These are phyloP conservation scores for Ceratotherium simum DNA, from an alignment of 2,113 vertebrate species.

Conservation along the genomic window DNA sequence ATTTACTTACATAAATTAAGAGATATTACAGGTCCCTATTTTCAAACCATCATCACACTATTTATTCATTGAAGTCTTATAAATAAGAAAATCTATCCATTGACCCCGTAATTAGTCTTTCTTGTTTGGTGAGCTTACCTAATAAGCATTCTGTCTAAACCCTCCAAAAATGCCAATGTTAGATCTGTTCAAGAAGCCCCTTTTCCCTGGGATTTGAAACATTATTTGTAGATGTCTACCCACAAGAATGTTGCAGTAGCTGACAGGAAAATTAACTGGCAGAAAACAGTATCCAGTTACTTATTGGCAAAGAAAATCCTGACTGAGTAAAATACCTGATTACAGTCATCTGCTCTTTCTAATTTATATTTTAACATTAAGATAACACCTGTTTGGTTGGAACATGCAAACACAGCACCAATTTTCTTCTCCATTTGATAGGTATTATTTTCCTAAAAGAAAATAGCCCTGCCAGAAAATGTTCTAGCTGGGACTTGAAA, in stretches of 20 bases:
- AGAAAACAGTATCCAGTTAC: constrained; percentile 8
- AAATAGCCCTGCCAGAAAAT: constrained; percentile 57
- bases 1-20: constrained; percentile 31
- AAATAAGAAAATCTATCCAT: constrained; percentile 63
- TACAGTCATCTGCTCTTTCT: not conserved
- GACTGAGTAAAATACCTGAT: not conserved
- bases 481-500: constrained; percentile 20
- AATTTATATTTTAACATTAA: constrained; percentile 4
- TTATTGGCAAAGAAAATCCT: constrained; percentile 12
- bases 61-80: constrained; percentile 47
- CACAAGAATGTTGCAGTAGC: not conserved
- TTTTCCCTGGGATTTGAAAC: constrained; percentile 32
- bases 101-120: constrained; percentile 35
- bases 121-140: constrained; percentile 18
- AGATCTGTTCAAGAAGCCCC: not conserved
- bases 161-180: constrained; percentile 49
- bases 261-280: constrained; percentile 2
- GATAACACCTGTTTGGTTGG: not conserved
- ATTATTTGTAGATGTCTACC: constrained; percentile 48
- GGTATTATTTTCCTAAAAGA: constrained; percentile 53
- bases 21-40: not conserved
- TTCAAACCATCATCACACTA: not conserved
- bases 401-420: constrained; percentile 34
- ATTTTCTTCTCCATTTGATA: constrained; percentile 64
- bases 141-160: constrained; percentile 49